A percentile compares a stretch with the other conserved stretches of the same genome.
phyloP scores from a whole-genome alignment of 2,888 invertebrate genomes.

The Thymelicus acteon region DNA sequence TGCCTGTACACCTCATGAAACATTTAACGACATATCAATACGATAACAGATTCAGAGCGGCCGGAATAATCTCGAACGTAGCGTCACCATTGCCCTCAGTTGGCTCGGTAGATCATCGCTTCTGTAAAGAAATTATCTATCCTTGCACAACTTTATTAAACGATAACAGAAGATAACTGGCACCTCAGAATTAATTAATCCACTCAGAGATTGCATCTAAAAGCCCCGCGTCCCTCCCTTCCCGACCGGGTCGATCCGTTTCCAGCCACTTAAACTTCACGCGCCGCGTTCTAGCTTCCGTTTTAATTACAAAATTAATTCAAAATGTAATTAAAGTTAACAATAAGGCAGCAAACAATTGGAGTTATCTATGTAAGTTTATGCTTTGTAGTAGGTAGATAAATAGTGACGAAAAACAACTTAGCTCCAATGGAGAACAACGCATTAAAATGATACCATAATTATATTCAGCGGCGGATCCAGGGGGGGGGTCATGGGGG shows the following conservation, averaged over 20 bases:
- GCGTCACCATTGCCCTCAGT: constrained; percentile 9
- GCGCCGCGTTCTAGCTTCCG: constrained; percentile 85
- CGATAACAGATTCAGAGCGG: constrained; percentile 49
- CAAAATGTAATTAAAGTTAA: constrained; percentile 86
- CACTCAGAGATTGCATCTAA: constrained; percentile 85
- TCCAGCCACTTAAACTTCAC: constrained; percentile 85
- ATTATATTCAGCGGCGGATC: too few species aligned
- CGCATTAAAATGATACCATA: not conserved
- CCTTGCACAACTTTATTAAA: constrained; percentile 81
- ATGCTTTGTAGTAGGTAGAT: constrained; percentile 77
- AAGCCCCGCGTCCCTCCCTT: constrained; percentile 53
- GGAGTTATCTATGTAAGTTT: constrained; percentile 86
- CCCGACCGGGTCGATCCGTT: constrained; percentile 74
- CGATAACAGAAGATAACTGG: constrained; percentile 84
- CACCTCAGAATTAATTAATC: constrained; percentile 85
- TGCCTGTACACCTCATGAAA: constrained; percentile 78
- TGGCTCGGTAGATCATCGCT: constrained; percentile 48
- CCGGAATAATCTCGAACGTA: constrained; percentile 39
- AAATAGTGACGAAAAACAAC: constrained; percentile 52
- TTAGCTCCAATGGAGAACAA: not conserved
- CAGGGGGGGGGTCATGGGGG: too few species aligned
- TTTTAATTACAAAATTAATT: constrained; percentile 86
- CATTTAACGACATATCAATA: constrained; percentile 76
- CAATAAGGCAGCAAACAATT: constrained; percentile 86
- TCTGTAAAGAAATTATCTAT: constrained; percentile 66